Evolutionary conservation across 37 sponge, comb jelly and placozoan genomes (phyloP).

Genomic region (Dysidea cf. avara): DNA sequence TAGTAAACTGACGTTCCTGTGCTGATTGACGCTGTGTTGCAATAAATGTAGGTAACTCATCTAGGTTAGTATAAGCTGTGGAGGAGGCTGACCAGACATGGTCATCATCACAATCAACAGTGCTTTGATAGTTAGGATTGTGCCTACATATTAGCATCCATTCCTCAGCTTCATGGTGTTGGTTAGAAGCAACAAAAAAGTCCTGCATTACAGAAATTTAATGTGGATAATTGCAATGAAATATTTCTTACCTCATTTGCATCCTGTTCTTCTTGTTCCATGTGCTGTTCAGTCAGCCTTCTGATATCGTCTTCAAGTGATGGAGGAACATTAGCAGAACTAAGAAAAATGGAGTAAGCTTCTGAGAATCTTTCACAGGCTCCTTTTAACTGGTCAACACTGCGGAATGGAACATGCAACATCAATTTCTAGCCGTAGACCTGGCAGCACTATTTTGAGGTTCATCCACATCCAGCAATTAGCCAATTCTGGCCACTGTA

Average conservation of each 20-base stretch:
- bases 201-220: constrained; percentile 11
- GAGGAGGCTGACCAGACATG: neutral
- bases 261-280: neutral
- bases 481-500: too few species aligned
- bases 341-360: constrained; percentile 22
- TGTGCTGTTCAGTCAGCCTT: neutral
- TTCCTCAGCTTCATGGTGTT: neutral
- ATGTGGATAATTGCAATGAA: neutral
- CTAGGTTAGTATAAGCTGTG: constrained; percentile 34
- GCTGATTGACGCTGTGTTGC: neutral
- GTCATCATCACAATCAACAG: neutral
- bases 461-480: too few species aligned
- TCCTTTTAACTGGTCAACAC: neutral
- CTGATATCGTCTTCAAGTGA: constrained; percentile 20
- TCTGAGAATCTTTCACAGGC: neutral
- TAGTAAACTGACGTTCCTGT: constrained; percentile 9
- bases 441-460: constrained; percentile 38
- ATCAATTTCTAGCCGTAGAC: constrained; percentile 48
- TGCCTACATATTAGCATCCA: constrained; percentile 11
- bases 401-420: constrained; percentile 29
- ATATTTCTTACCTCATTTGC: neutral
- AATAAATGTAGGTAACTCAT: constrained; percentile 24
- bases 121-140: neutral
- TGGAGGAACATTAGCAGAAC: constrained; percentile 18
- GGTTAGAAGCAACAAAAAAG: neutral